Base-by-base conservation (phyloP, 2,113 vertebrate species). In the Microcebus griseorufus region DNA sequence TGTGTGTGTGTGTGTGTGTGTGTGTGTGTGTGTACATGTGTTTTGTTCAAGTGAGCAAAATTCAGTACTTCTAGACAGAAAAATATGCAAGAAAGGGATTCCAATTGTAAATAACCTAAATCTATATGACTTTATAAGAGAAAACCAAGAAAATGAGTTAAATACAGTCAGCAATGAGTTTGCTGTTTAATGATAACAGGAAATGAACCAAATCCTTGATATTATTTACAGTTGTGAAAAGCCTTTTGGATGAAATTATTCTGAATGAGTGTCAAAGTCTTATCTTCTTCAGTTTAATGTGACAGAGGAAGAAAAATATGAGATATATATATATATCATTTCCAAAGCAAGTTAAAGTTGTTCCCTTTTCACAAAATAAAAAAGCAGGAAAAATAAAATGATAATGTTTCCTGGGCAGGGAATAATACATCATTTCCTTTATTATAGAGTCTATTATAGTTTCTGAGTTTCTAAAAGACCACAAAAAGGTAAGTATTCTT, bases 311-410 rank as follows among this genome's bases (percentile, higher is more conserved):
- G 17, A 16, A 25, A 80, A 58, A 14, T n/a, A 80, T 3, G 17
- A 29, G 14, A 58, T 29, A 67, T 2, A 80, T 10, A 20, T 2
- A 80, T 10, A 20, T 6, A 85, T 51, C 4, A 73, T 93, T 88
- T 93, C 29, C 37, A 85, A 65, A 53, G 4, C 62, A 85, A 73
- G 12, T 72, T 14, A 87, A 90, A 60, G 20, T 60, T 72, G 2
- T 65, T 62, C 70, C 85, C 53, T 67, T 62, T 95, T 81, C 32
- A 72, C 34, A 65, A 88, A 39, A 83, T 69, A 86, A 62, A 96
- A 78, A 83, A 12, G 3, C 5, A 62, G 11, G 9, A 58, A 84
- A 73, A 70, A 78, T n/a, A 88, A 88, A 84, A 93, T 22, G 69
- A 27, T 37, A 55, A 29, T 86, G 23, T 65, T 65, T 93, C 20